Evolutionary conservation across 2,797 vertebrate species (phyloP).

Genomic region (Eulemur coronatus): DNA sequence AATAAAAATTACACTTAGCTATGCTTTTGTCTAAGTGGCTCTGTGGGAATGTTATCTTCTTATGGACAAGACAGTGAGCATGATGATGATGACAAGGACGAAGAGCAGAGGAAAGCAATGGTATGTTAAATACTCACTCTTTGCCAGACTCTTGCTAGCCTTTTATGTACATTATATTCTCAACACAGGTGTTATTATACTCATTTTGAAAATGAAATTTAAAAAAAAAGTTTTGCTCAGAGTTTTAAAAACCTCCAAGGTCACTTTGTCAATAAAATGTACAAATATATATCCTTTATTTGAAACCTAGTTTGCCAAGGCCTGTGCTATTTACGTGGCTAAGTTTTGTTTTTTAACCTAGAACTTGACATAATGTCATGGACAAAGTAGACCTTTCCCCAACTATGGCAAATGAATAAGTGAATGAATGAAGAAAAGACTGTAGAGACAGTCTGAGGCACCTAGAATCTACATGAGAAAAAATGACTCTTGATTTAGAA

Average conservation of each 20-base stretch:
- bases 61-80: not conserved
- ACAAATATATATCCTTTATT: not conserved
- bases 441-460: not conserved
- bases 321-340: not conserved
- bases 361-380: not conserved
- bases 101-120: rapidly evolving
- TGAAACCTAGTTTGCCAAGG: not conserved
- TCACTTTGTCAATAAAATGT: not conserved
- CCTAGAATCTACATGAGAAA: not conserved
- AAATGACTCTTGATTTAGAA: not conserved
- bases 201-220: not conserved
- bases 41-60: too few species aligned
- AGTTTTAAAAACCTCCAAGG: not conserved
- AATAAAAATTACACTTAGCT: too few species aligned
- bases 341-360: not conserved
- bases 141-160: not conserved
- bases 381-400: not conserved
- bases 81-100: rapidly evolving
- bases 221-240: not conserved
- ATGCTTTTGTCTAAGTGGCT: not conserved
- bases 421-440: not conserved
- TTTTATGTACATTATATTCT: not conserved
- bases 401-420: not conserved
- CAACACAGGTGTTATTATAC: not conserved
- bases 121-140: not conserved